Conservation (phyloP, 2,113 vertebrate genomes). For the Eptatretus burgeri region DNA sequence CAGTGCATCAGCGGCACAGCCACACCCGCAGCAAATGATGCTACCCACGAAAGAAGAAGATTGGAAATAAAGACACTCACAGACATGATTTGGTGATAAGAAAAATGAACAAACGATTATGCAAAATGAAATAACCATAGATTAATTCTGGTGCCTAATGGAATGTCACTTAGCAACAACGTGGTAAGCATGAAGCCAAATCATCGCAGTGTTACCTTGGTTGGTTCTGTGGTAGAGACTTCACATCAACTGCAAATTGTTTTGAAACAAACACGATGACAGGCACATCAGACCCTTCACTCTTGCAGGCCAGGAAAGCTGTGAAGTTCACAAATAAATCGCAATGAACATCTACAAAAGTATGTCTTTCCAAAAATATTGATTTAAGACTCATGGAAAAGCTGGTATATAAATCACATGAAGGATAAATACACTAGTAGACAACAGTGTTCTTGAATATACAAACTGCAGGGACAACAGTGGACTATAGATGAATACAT, state of each 20-base stretch:
- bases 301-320: conserved; percentile 67
- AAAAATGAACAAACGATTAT: not conserved
- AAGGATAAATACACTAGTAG: too few relatives aligned
- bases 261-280: conserved; percentile 86
- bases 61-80: too few relatives aligned
- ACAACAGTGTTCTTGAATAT: too few relatives aligned
- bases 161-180: not conserved
- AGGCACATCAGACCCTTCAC: conserved; percentile 22
- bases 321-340: conserved; percentile 8
- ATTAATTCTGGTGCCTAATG: not conserved
- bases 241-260: conserved; percentile 66
- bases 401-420: too few relatives aligned
- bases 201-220: conserved; percentile 28
- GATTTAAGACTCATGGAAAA: too few relatives aligned
- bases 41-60: too few relatives aligned
- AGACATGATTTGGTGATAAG: conserved; percentile 3
- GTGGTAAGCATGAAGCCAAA: not conserved
- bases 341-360: too few relatives aligned
- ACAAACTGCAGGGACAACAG: too few relatives aligned
- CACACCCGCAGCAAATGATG: too few relatives aligned
- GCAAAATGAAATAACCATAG: not conserved
- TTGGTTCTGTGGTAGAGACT: conserved; percentile 46
- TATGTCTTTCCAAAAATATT: too few relatives aligned
- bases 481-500: too few relatives aligned
- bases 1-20: too few relatives aligned